Evolutionary conservation across 2,113 vertebrate species (phyloP).

Genomic region (Python bivittatus): DNA sequence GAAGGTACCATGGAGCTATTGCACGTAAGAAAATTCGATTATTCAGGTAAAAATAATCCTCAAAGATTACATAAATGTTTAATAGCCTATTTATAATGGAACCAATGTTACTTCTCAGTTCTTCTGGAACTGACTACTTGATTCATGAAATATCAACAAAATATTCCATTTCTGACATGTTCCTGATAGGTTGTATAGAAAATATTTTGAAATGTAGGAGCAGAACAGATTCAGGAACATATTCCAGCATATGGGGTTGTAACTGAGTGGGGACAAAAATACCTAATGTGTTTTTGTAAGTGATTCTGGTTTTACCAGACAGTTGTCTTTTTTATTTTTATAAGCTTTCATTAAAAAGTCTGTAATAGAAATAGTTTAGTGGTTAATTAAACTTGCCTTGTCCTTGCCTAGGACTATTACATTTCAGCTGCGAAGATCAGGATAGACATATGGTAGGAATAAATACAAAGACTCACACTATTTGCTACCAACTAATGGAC

Average conservation of each 20-base stretch:
- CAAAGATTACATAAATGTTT: neutral
- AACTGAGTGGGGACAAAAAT: neutral
- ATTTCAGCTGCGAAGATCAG: no score
- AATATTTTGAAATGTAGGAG: neutral
- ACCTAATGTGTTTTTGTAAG: neutral
- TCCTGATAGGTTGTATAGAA: neutral
- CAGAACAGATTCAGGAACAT: neutral
- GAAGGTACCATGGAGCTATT: slow-evolving; percentile 73
- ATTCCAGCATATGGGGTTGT: neutral
- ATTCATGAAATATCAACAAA: neutral
- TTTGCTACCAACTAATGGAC: no score
- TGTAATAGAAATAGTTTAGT: neutral
- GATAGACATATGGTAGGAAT: no score
- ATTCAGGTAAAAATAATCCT: slow-evolving; percentile 69
- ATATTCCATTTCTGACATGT: neutral
- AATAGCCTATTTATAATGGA: neutral
- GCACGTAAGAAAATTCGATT: slow-evolving; percentile 74
- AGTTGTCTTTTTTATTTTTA: neutral
- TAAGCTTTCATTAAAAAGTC: neutral
- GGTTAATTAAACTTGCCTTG: neutral
- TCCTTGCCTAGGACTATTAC: neutral
- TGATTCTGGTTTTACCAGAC: neutral
- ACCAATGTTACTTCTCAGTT: neutral
- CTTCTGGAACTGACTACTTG: neutral
- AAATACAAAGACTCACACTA: no score